phyloP scores from a whole-genome alignment of 2,888 invertebrate genomes.

The Nipponacmea schrenckii region DNA sequence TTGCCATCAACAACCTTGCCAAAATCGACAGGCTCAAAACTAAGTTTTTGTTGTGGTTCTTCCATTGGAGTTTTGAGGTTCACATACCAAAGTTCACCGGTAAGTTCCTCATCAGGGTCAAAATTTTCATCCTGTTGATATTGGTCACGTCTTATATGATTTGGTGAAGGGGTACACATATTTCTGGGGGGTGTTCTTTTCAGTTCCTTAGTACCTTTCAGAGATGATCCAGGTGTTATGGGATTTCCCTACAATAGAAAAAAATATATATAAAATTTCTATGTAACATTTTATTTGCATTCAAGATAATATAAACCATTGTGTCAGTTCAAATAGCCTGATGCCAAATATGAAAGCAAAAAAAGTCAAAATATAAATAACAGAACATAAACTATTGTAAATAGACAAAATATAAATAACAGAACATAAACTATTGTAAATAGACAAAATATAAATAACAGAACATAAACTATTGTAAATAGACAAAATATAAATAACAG shows the following conservation, averaged over 20 bases:
- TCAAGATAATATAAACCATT: no score
- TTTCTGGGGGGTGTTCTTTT: neutral
- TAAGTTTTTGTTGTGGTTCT: neutral
- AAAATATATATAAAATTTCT: no score
- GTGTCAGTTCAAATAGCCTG: no score
- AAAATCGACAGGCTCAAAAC: neutral
- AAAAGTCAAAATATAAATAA: no score
- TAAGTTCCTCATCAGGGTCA: neutral
- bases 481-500: no score
- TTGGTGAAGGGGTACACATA: neutral
- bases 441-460: no score
- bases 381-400: no score
- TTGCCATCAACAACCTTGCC: neutral
- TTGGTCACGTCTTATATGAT: neutral
- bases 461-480: no score
- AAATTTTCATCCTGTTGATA: neutral
- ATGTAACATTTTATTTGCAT: no score
- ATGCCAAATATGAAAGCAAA: no score
- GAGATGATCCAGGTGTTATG: neutral
- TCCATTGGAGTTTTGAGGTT: neutral
- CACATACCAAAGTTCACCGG: neutral
- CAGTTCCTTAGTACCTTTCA: neutral
- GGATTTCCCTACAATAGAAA: neutral
- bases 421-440: no score
- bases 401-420: no score